Evolutionary conservation across 2,888 invertebrate species (phyloP), one percentile per base, ranked within the genome.

Genomic region (Troides aeacus): DNA sequence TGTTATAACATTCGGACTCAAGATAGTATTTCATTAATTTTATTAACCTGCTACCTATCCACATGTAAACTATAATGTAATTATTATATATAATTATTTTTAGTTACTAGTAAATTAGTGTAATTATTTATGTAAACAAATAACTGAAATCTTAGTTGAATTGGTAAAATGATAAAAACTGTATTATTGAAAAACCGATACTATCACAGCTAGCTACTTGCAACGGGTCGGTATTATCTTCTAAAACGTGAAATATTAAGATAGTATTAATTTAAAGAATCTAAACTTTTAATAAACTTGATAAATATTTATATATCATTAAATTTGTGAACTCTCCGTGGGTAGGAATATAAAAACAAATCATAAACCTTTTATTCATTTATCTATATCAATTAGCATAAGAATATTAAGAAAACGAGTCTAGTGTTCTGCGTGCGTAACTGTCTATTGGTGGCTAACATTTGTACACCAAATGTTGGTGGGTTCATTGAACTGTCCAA

Each of bases 381-480:
- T 57, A 21, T 23, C 5, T 57, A 57, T 58, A 30, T 46, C 62
- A 17, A 66, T 70, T 62, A 50, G 53, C 53, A 62, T 66, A 66
- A 30, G 53, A 64, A 56, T 39, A 60, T 42, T 64, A 30, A 30
- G 21, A 56, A 61, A 61, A 70, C 12, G 17, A 53, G 64, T 57
- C 65, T 62, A 65, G 65, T 57, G 18, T 39, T 57, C 42, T 42
- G 39, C 21, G 56, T 42, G 39, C 21, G 56, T 36, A 42, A 64
- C 53, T 62, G 70, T 53, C 70, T 30, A 57, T 56, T 60, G 56
- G 42, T 73, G 71, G 71, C 70, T 62, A 68, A 69, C 72, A 70
- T 66, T 69, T 71, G 66, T 69, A 73, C 53, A 67, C 63, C 70
- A 70, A 70, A 67, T 70, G 70, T 63, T 66, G 42, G 70, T 57